phyloP scores from a whole-genome alignment of 92 coral and sea anemone species.

The Virgularia gustaviana region DNA sequence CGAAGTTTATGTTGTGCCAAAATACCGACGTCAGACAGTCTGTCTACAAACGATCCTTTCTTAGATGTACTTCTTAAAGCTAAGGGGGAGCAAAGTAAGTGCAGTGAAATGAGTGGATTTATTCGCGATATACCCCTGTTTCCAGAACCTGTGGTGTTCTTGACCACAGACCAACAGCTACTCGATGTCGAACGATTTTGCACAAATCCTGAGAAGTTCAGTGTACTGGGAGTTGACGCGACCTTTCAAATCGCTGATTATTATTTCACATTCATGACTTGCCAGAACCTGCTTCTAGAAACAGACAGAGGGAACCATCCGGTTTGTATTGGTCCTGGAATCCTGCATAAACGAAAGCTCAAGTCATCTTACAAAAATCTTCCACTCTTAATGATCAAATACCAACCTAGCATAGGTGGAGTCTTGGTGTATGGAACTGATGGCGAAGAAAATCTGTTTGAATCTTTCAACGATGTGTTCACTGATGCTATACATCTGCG shows the following conservation, averaged over 20 bases:
- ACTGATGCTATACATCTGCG: constrained; percentile 39
- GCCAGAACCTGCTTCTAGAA: constrained; percentile 29
- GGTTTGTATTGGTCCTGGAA: constrained; percentile 39
- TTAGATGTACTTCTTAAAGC: constrained; percentile 16
- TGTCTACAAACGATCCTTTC: constrained; percentile 13
- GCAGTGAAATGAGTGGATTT: constrained; percentile 21
- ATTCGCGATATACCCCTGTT: constrained; percentile 27
- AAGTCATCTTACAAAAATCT: constrained; percentile 38
- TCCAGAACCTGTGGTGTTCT: constrained; percentile 18
- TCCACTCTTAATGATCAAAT: constrained; percentile 28
- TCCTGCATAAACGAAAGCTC: constrained; percentile 30
- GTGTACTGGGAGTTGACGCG: constrained; percentile 33
- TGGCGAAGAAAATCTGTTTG: constrained; percentile 45
- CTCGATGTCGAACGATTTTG: constrained; percentile 40
- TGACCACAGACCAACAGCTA: constrained; percentile 35
- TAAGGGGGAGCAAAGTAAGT: constrained; percentile 17
- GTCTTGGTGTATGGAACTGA: constrained; percentile 42
- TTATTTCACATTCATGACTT: constrained; percentile 39
- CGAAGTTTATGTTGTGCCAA: not conserved
- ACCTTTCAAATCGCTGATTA: constrained; percentile 31
- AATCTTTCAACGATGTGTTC: constrained; percentile 33
- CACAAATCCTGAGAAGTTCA: constrained; percentile 22
- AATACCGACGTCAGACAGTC: no score
- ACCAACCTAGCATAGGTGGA: constrained; percentile 23
- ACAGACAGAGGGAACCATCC: constrained; percentile 19